Base-by-base conservation (phyloP, 2,888 invertebrate genomes). In the Masnerella sp. region DNA sequence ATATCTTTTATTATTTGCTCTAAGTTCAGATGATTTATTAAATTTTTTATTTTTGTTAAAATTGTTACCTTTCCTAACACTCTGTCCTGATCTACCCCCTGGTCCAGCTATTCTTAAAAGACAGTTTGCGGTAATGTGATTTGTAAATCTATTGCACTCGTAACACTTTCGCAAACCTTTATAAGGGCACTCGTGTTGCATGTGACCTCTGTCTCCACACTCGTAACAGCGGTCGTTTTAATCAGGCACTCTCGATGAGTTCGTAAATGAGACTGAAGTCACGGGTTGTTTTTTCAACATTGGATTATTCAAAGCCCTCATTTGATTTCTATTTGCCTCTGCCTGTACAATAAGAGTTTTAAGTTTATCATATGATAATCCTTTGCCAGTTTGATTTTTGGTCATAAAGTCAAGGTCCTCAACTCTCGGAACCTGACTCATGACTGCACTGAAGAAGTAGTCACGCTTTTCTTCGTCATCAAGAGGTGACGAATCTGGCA, bases 91-190 rank as follows among this genome's bases (percentile, higher is more conserved):
- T 5, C 12, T 43, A 4, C 12, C 12, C 5, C 22, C 12, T 7
- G 43, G 7, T 2, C 20, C 38, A 9, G 42, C 1, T n/a, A 15
- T 5, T 47, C 30, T 15, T 18, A 34, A 14, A 9, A 38, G 52
- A 15, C 38, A 52, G 8, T 52, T 38, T n/a, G 8, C 11, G 2
- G 51, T 34, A 1, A 30, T 49, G 11, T 67, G 58, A n/a, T 7
- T 15, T 2, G 58, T 34, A 32, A 59, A 58, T 12, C 11, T 14
- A 12, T 49, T 28, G 36, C 58, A 67, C 11, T 34, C 56, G 49
- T 67, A 51, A 20, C 64, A 69, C 40, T 75, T 69, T 11, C 32
- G 8, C 2, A 58, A 7, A 7, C 64, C 69, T 28, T 73, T 59
- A 1, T 7, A 11, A 0, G 68, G 69, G 69, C 75, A 75, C 36